Base-by-base conservation (phyloP, 2,888 invertebrate species). In the Coleophora deauratella region DNA sequence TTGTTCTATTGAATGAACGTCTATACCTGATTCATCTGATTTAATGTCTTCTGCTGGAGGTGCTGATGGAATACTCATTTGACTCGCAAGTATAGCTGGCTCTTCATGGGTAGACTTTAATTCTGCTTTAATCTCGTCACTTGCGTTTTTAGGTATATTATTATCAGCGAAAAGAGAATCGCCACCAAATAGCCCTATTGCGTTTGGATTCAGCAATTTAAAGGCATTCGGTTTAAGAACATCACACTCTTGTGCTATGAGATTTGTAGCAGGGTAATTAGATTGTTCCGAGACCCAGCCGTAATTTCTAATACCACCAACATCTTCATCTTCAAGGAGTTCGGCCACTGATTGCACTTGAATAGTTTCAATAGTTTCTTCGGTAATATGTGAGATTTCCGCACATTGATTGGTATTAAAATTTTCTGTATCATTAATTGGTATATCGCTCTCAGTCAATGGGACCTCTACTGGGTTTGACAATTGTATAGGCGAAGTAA, bases 1-100 rank as follows among this genome's bases (percentile, higher is more conserved):
- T 54, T 72, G 73, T 52, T 85, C 85, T 49, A 85, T 85, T 3
- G 73, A 79, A 37, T 70, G 69, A 6, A 84, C 84, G 33, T 85
- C 85, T 45, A 82, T 54, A 12, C 79, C 74, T 30, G 70, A 68
- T 61, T 71, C 77, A 42, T 81, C 81, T 2, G 73, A 73, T 49
- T 77, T 78, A 0, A 57, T 52, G 43, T 80, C 78, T 50, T 75
- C 73, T 0, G 54, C 65, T 0, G 72, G 71, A 0, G 78, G 77
- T 9, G 79, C 81, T 9, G 74, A 57, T 0, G 80, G 78, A 40
- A 66, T 51, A 44, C 59, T 73, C 44, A 71, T 60, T 38, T 72
- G 67, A 28, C 58, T 61, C 9, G 66, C 59, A 13, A 72, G 35
- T 13, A 62, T 41, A 3, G 45, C 32, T 32, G 53, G 45, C 27